phyloP scores from a whole-genome alignment of 2,888 invertebrate genomes.

The Drosophila pseudotakahashii region DNA sequence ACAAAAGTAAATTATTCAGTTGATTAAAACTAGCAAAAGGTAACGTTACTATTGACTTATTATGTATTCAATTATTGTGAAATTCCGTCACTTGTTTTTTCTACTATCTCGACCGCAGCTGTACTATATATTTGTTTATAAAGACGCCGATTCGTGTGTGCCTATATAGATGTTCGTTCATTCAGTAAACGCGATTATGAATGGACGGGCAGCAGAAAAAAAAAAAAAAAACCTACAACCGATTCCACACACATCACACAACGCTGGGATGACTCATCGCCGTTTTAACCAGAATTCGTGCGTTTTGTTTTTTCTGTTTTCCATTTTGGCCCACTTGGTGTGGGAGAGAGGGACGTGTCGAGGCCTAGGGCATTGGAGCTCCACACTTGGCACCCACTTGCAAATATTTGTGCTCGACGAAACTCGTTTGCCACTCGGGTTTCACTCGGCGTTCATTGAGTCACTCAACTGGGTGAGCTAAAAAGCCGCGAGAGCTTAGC shows the following conservation, averaged over 20 bases:
- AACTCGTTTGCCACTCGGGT: slow-evolving; percentile 41
- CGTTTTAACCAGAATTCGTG: slow-evolving; percentile 72
- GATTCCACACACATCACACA: slow-evolving; percentile 36
- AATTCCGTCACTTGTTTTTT: slow-evolving; percentile 5
- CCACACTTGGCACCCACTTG: slow-evolving; percentile 44
- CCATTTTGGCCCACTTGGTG: slow-evolving; percentile 26
- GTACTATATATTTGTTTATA: slow-evolving; percentile 42
- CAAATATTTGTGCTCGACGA: slow-evolving; percentile 16
- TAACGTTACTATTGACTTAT: neutral
- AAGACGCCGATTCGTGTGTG: slow-evolving; percentile 36
- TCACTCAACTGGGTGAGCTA: slow-evolving; percentile 8
- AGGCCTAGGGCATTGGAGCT: slow-evolving; percentile 39
- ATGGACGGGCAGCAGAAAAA: slow-evolving; percentile 28
- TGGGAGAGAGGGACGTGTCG: slow-evolving; percentile 28
- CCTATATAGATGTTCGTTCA: slow-evolving; percentile 59
- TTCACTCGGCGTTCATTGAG: slow-evolving; percentile 26
- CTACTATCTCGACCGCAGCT: slow-evolving; percentile 30
- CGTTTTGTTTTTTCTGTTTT: slow-evolving; percentile 54
- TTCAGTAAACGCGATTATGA: slow-evolving; percentile 66
- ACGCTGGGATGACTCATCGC: slow-evolving; percentile 67
- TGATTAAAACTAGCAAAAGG: neutral
- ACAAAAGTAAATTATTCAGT: neutral
- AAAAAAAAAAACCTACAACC: slow-evolving; percentile 31
- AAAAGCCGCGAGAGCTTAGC: slow-evolving; percentile 4
- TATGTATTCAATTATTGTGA: neutral